Evolutionary conservation across 2,888 invertebrate genomes (phyloP).

Genomic region (Hypsopygia costalis): DNA sequence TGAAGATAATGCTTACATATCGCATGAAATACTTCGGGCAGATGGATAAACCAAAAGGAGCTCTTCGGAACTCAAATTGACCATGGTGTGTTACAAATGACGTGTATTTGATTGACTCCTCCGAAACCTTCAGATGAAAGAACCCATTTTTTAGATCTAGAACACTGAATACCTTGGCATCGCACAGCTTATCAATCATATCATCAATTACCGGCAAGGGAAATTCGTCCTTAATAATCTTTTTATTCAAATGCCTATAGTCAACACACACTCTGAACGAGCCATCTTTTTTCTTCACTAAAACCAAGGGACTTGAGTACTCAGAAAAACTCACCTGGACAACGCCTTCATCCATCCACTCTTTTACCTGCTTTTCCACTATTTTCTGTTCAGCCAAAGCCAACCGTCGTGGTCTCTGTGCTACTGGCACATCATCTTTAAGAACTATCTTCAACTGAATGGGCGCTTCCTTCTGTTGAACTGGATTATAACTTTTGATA

Average conservation of each 20-base stretch:
- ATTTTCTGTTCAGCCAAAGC: conserved; percentile 11
- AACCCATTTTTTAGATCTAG: conserved; percentile 7
- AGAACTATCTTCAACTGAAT: conserved; percentile 16
- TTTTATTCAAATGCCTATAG: conserved; percentile 39
- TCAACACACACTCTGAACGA: conserved; percentile 34
- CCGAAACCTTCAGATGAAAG: conserved; percentile 4
- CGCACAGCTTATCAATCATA: conserved; percentile 4
- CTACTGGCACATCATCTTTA: conserved; percentile 16
- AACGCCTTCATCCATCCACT: conserved; percentile 5
- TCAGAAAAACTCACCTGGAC: conserved; percentile 6
- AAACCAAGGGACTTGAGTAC: conserved; percentile 6
- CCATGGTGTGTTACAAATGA: conserved; percentile 11
- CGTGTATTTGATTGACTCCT: conserved; percentile 9
- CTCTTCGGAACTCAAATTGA: conserved; percentile 6
- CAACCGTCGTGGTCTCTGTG: conserved; percentile 19
- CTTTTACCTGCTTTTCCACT: conserved; percentile 8
- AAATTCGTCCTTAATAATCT: conserved; percentile 37
- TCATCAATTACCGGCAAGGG: conserved; percentile 6
- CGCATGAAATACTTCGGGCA: conserved; percentile 4
- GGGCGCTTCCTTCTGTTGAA: conserved; percentile 8
- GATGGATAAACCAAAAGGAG: conserved; percentile 1
- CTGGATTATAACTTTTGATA: conserved; percentile 8
- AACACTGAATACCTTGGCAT: conserved; percentile 2
- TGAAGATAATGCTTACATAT: conserved; percentile 20
- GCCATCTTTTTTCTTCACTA: conserved; percentile 12